These are phyloP conservation scores for Osmoderma eremita DNA, from an alignment of 2,888 invertebrate species.

Conservation along the genomic window DNA sequence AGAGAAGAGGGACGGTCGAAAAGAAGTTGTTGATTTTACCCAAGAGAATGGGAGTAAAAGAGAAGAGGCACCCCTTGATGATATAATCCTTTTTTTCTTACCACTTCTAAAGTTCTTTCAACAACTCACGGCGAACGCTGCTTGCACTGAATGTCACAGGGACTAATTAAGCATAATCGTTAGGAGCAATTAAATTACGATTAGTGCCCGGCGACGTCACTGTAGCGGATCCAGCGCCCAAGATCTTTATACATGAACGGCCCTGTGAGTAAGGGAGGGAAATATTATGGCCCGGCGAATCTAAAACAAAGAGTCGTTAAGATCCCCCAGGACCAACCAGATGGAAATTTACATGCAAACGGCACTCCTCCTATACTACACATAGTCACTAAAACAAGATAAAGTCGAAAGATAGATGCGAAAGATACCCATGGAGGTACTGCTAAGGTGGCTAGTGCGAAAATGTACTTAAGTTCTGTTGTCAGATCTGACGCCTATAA, in stretches of 20 bases:
- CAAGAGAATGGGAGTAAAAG: background rate
- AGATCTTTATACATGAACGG: constrained; percentile 21
- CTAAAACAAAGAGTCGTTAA: constrained; percentile 33
- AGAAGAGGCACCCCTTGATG: too few species aligned
- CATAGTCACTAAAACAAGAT: constrained; percentile 28
- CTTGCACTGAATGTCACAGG: constrained; percentile 11
- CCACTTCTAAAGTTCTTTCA: background rate
- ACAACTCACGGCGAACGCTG: background rate
- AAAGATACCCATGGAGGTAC: background rate
- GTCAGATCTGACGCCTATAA: background rate
- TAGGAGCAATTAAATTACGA: constrained; percentile 32
- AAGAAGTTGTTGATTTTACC: background rate
- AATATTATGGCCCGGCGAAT: background rate
- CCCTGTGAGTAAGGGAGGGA: constrained; percentile 4
- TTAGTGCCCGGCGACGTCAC: constrained; percentile 18
- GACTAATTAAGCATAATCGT: constrained; percentile 32
- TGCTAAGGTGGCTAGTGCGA: constrained; percentile 9
- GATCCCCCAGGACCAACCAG: constrained; percentile 28
- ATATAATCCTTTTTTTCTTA: background rate
- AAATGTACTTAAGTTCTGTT: constrained; percentile 22
- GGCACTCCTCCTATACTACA: constrained; percentile 23
- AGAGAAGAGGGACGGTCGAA: background rate
- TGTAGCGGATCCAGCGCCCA: constrained; percentile 9
- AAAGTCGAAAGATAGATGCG: constrained; percentile 26
- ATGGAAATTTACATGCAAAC: constrained; percentile 35